Base-by-base conservation (phyloP, 2,113 vertebrate species). In the Notothenia rossii region DNA sequence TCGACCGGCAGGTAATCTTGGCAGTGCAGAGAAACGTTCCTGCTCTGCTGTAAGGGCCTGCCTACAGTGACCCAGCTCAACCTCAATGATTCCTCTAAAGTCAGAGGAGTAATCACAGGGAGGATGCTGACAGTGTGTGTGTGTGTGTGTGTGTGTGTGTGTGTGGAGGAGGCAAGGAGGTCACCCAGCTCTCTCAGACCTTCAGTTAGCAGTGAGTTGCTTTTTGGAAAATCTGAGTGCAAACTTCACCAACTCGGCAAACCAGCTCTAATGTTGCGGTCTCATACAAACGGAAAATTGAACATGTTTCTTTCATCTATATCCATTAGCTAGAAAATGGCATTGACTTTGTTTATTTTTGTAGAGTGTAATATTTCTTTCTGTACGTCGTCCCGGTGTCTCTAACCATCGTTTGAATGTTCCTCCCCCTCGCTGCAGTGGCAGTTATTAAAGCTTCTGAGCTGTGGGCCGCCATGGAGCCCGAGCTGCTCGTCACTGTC, bases 391-490 rank as follows among this genome's bases (percentile, higher is more conserved):
- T 71, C 49, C 46, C 67, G 78, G 12, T 54, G 15, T 25, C 25
- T 68, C 49, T 53, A 25, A 46, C 46, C 5, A 10, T 6, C 64
- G n/a, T 55, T 81, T 68, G 56, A 4, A 29, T 72, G 51, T 49
- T 18, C 17, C 10, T 22, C 29, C 51, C 9, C 43, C 46, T 50
- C 22, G 29, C 58, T 48, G 50, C 85, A 96, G 95, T 94, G 43
- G 70, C 92, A 10, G 90, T 85, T 7, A 92, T 97, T 5, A 76
- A 94, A n/a, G 95, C 95, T 6, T 93, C 95, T 17, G 98, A 99
- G 88, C 95, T 99, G 74, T 99, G 97, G 98, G 94, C 95, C 50
- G 97, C 97, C 0, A 98, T 99, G 98, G 94, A 97, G 78, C 98
- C 97, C 6, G 98, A 99, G 89, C 67, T 99, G 74, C 95, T 80